phyloP scores from a whole-genome alignment of 2,797 vertebrate genomes.

The Melanotaenia parkinsoni region DNA sequence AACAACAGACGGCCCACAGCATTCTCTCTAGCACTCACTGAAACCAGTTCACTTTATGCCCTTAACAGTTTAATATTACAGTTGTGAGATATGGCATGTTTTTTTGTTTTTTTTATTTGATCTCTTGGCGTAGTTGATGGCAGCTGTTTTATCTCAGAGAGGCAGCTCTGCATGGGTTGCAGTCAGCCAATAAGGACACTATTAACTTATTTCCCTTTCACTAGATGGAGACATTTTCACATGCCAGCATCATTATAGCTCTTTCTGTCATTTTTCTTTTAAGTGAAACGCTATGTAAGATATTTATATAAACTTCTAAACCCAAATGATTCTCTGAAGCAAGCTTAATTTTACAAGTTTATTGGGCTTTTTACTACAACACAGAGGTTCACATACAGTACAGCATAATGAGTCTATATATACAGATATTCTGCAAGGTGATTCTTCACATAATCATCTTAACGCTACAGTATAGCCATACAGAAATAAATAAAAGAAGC shows the following conservation, averaged over 20 bases:
- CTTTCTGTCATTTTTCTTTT: neutral
- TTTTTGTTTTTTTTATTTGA: too few species aligned
- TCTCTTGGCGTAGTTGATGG: neutral
- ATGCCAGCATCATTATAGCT: neutral
- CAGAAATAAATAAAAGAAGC: slow-evolving; percentile 75
- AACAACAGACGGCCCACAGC: slow-evolving; percentile 9
- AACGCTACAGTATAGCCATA: slow-evolving; percentile 72
- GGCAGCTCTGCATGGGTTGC: neutral
- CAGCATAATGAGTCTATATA: slow-evolving; percentile 76
- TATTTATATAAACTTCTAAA: neutral
- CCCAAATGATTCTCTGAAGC: slow-evolving; percentile 21
- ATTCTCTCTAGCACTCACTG: neutral
- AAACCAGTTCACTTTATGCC: neutral
- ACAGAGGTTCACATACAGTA: slow-evolving; percentile 76
- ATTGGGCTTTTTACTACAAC: slow-evolving; percentile 79
- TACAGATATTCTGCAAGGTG: slow-evolving; percentile 71
- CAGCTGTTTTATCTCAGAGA: neutral
- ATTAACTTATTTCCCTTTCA: neutral
- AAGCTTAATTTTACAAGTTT: slow-evolving; percentile 74
- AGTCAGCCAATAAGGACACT: neutral
- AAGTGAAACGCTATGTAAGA: neutral
- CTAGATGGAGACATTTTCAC: slow-evolving; percentile 31
- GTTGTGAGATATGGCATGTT: neutral
- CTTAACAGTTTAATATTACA: neutral
- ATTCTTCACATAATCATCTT: slow-evolving; percentile 67